These are phyloP conservation scores for Cremastobaeus sp. DNA, from an alignment of 2,888 invertebrate genomes.

Conservation along the genomic window DNA sequence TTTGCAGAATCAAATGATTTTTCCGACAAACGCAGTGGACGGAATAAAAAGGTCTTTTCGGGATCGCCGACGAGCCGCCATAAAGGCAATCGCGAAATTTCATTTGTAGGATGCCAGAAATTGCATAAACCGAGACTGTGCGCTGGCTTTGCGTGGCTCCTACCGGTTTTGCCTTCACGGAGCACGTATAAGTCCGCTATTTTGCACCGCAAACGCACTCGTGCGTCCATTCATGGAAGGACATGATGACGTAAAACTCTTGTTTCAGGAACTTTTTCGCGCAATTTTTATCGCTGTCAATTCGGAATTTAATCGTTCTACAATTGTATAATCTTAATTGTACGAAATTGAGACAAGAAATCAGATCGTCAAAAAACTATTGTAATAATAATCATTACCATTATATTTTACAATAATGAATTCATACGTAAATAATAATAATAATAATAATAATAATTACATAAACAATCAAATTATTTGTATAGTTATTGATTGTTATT, in stretches of 20 bases:
- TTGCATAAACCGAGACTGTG: slow-evolving; percentile 52
- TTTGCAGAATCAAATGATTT: no score
- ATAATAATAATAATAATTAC: no score
- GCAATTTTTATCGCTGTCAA: slow-evolving; percentile 33
- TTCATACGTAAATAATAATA: no score
- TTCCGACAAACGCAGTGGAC: background rate
- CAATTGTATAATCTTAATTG: no score
- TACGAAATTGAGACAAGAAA: no score
- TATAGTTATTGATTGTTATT: no score
- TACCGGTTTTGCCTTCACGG: slow-evolving; percentile 56
- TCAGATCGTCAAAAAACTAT: no score
- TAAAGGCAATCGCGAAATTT: slow-evolving; percentile 36
- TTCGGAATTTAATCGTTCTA: slow-evolving; percentile 30
- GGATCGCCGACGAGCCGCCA: slow-evolving; percentile 5
- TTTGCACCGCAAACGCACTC: slow-evolving; percentile 60
- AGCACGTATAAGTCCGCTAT: slow-evolving; percentile 44
- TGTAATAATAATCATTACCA: no score
- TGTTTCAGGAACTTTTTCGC: slow-evolving; percentile 54
- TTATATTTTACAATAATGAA: no score
- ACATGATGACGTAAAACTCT: slow-evolving; percentile 59
- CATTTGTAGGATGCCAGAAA: slow-evolving; percentile 47
- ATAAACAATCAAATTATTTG: no score
- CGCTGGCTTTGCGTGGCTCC: slow-evolving; percentile 47
- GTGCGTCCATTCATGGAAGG: slow-evolving; percentile 68
- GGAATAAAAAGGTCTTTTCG: background rate